Conservation (phyloP, 2,888 invertebrate species). For the Deilephila elpenor region DNA sequence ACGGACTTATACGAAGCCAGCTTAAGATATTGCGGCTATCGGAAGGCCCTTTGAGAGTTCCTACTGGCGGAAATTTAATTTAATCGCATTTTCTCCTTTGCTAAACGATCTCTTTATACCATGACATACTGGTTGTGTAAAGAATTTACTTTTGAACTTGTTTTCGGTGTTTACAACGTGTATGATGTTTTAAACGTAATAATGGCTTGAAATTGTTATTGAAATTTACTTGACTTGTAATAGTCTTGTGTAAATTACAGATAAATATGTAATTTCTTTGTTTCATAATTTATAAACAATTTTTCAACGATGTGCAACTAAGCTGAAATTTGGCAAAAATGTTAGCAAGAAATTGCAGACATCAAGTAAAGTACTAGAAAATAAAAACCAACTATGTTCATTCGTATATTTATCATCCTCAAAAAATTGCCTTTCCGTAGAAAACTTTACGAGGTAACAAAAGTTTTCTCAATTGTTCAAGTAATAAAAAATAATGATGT, state of each 20-base stretch:
- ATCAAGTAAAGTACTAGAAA: neutral
- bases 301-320: too few species aligned
- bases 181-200: neutral
- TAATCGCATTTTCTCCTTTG: slow-evolving; percentile 78
- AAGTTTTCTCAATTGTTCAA: neutral
- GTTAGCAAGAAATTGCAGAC: neutral
- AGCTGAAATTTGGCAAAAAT: neutral
- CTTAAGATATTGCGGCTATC: slow-evolving; percentile 79
- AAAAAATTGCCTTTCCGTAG: neutral
- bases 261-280: too few species aligned
- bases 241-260: too few species aligned
- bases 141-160: slow-evolving; percentile 56
- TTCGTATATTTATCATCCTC: neutral
- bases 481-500: neutral
- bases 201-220: too few species aligned
- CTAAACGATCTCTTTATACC: slow-evolving; percentile 64
- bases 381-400: neutral
- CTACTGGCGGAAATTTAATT: slow-evolving; percentile 78
- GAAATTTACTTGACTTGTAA: too few species aligned
- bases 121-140: slow-evolving; percentile 58
- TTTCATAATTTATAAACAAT: too few species aligned
- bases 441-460: too few species aligned
- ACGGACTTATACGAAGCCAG: slow-evolving; percentile 60
- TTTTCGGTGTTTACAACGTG: slow-evolving; percentile 8
- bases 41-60: slow-evolving; percentile 77